These are phyloP conservation scores for Halocynthia roretzi DNA, from an alignment of 23 tunicate genomes.

Conservation along the genomic window DNA sequence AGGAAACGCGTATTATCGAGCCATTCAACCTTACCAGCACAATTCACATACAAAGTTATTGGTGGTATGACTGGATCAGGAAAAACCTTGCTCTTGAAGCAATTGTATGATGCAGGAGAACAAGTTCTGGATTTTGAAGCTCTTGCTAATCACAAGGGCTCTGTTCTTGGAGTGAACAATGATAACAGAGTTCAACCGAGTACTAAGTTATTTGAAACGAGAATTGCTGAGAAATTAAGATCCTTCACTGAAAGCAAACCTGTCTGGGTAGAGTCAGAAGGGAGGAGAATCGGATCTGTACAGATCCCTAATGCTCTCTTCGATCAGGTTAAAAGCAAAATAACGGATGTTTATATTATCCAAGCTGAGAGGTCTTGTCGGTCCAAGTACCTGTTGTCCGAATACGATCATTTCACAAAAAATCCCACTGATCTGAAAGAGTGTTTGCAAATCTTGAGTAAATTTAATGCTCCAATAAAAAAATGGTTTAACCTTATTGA, in stretches of 20 bases:
- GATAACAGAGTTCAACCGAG: constrained; percentile 15
- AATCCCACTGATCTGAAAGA: constrained; percentile 5
- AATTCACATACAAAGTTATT: constrained; percentile 12
- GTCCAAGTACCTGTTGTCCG: constrained; percentile 4
- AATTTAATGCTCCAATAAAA: constrained; percentile 8
- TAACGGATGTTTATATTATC: background rate
- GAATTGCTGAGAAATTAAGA: background rate
- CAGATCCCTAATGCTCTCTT: constrained; percentile 17
- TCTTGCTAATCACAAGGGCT: constrained; percentile 26
- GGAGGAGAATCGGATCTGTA: constrained; percentile 9
- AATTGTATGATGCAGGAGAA: constrained; percentile 1
- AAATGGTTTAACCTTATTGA: constrained; percentile 18
- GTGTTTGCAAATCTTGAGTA: background rate
- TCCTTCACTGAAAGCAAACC: background rate
- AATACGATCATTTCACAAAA: constrained; percentile 1
- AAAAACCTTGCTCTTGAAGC: constrained; percentile 13
- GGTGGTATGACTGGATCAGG: constrained; percentile 28
- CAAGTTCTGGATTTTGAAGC: constrained; percentile 26
- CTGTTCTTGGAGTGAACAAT: constrained; percentile 9
- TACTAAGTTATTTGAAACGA: constrained; percentile 14
- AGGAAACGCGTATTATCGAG: background rate
- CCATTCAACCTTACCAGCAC: background rate
- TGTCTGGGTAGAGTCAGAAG: constrained; percentile 26
- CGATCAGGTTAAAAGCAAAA: background rate
- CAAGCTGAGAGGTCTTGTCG: constrained; percentile 8